Evolutionary conservation across 2,113 vertebrate species (phyloP).

Genomic region (Lagopus leucura): DNA sequence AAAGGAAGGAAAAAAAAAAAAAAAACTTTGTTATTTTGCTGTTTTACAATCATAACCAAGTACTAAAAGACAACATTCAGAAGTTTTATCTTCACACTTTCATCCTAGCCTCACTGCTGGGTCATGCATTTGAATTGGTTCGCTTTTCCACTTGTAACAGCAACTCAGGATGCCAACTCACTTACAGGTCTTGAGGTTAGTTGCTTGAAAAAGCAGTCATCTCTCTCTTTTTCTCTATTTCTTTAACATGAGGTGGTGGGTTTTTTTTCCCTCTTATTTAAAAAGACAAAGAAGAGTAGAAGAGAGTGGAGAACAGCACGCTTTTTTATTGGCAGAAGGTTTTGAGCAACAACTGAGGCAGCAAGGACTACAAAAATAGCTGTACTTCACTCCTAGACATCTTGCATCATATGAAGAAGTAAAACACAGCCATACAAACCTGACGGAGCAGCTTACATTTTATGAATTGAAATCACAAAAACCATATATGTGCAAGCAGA

Average conservation of each 20-base stretch:
- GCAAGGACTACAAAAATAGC: neutral
- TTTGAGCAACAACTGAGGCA: neutral
- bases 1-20: neutral
- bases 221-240: neutral
- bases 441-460: neutral
- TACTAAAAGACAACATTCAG: neutral
- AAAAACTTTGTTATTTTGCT: neutral
- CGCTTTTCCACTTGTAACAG: neutral
- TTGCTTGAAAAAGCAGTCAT: neutral
- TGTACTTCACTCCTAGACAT: neutral
- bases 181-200: neutral
- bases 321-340: neutral
- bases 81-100: neutral
- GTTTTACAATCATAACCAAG: neutral
- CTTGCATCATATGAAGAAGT: neutral
- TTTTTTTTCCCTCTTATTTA: neutral
- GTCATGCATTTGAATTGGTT: neutral
- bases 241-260: neutral
- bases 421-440: neutral
- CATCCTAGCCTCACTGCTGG: neutral
- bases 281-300: neutral
- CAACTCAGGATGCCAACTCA: neutral
- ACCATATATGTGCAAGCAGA: neutral
- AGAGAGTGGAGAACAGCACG: neutral
- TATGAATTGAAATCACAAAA: neutral